Conservation (phyloP, 2,113 vertebrate genomes). For the Myocastor coypus region DNA sequence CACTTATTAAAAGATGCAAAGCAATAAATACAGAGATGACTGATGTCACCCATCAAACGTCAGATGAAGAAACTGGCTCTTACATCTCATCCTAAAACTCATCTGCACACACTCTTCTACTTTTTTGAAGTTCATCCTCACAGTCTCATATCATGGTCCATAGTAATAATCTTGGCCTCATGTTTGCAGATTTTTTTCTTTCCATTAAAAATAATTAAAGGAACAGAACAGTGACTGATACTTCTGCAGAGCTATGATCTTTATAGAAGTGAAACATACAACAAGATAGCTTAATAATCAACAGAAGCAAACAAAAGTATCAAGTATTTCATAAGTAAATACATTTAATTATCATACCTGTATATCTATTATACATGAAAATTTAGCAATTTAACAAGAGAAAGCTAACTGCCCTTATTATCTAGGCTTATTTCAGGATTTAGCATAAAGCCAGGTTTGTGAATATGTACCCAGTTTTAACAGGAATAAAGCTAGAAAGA, state of each 20-base stretch:
- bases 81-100: not conserved
- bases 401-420: not conserved
- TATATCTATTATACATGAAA: not conserved
- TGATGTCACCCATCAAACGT: not conserved
- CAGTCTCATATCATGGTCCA: too few species aligned
- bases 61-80: not conserved
- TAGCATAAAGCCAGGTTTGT: not conserved
- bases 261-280: not conserved
- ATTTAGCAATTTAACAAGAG: not conserved
- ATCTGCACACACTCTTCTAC: not conserved
- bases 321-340: not conserved
- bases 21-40: not conserved
- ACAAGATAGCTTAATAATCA: not conserved
- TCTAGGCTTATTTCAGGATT: not conserved
- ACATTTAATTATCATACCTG: not conserved
- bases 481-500: not conserved
- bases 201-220: not conserved
- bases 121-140: not conserved
- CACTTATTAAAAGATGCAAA: not conserved
- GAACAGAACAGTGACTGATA: not conserved
- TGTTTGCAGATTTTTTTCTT: not conserved
- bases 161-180: not conserved
- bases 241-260: not conserved
- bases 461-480: not conserved
- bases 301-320: not conserved